Conservation (phyloP, 2,113 vertebrate genomes). For the Halichoerus grypus region DNA sequence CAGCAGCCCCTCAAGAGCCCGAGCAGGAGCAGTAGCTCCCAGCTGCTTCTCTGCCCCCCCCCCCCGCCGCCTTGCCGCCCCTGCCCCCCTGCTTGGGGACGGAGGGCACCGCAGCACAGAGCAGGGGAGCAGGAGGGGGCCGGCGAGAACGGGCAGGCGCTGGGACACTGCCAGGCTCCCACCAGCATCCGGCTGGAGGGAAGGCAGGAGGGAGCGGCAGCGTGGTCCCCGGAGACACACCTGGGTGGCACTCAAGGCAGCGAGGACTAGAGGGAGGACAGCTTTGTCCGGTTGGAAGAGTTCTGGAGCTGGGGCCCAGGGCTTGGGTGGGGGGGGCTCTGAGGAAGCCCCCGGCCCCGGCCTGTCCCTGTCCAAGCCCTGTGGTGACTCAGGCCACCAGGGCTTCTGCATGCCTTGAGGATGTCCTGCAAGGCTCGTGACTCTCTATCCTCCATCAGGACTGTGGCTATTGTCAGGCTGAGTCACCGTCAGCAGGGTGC, state of each 20-base stretch:
- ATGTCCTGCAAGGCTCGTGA: neutral
- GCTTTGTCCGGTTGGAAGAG: neutral
- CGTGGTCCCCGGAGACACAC: neutral
- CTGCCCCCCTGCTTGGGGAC: neutral
- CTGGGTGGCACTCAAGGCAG: fast-evolving
- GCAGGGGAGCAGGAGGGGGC: neutral
- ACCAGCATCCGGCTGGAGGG: neutral
- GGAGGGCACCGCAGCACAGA: neutral
- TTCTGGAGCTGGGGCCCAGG: neutral
- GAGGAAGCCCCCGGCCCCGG: neutral
- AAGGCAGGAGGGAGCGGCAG: neutral
- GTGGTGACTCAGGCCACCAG: neutral
- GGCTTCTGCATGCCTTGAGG: neutral
- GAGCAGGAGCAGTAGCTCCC: neutral
- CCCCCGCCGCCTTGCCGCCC: too few species aligned
- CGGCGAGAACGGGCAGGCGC: too few species aligned
- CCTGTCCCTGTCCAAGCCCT: neutral
- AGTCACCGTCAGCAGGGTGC: neutral
- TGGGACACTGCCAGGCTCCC: too few species aligned
- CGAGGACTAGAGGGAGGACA: neutral
- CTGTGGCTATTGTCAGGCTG: neutral
- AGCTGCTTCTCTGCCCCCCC: neutral
- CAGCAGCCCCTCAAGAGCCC: neutral
- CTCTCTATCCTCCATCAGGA: neutral
- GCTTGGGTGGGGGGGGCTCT: neutral